Conservation (phyloP, 2,888 invertebrate species). For the Gortyna flavago region DNA sequence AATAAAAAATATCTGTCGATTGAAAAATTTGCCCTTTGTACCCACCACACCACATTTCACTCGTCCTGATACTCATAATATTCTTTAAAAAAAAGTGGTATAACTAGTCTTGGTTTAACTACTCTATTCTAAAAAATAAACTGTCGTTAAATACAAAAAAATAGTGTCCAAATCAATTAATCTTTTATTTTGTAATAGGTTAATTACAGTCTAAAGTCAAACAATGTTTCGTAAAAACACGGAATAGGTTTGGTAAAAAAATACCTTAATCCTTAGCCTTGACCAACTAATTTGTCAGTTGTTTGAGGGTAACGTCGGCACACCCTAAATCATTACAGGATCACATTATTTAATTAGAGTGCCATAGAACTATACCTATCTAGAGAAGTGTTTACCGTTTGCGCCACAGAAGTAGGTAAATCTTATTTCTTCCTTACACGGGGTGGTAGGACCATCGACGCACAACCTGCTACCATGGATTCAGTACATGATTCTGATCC, state of each 20-base stretch:
- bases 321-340: constrained; percentile 13
- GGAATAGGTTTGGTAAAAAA: constrained; percentile 10
- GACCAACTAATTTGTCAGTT: constrained; percentile 43
- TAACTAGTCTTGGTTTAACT: not conserved
- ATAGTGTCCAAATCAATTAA: not conserved
- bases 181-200: not conserved
- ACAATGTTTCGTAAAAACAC: not conserved
- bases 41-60: too few relatives aligned
- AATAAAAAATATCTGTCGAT: too few relatives aligned
- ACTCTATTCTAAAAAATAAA: not conserved
- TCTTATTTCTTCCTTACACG: not conserved
- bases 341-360: constrained; percentile 52
- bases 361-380: not conserved
- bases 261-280: constrained; percentile 48
- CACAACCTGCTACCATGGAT: too few relatives aligned
- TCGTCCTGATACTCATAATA: too few relatives aligned
- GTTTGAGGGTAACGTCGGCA: constrained; percentile 23
- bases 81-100: not conserved
- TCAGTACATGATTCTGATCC: too few relatives aligned
- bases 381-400: not conserved
- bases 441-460: not conserved
- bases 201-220: not conserved
- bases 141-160: not conserved
- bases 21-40: too few relatives aligned
- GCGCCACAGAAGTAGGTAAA: not conserved